phyloP scores from a whole-genome alignment of 2,113 vertebrate genomes.

The Galemys pyrenaicus region DNA sequence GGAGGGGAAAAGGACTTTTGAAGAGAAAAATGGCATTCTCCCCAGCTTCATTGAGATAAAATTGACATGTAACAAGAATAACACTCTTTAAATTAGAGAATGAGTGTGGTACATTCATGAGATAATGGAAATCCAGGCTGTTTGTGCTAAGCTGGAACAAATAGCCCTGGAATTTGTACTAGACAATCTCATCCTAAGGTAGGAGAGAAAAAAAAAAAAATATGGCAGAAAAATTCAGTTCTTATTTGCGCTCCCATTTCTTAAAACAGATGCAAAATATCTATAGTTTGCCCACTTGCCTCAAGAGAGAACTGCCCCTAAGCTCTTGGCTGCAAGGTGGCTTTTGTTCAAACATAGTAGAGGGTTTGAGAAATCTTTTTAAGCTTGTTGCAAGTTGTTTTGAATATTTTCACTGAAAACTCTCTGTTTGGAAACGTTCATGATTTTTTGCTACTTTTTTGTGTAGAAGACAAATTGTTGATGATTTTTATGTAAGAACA shows the following conservation, averaged over 20 bases:
- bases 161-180: neutral
- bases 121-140: neutral
- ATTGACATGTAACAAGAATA: neutral
- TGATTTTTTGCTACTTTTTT: neutral
- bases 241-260: neutral
- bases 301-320: neutral
- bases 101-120: neutral
- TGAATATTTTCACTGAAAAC: neutral
- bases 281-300: neutral
- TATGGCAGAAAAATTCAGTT: neutral
- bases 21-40: neutral
- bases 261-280: neutral
- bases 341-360: neutral
- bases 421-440: neutral
- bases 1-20: neutral
- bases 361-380: neutral
- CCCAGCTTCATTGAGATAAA: neutral
- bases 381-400: neutral
- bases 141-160: neutral
- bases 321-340: neutral
- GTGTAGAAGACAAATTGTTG: neutral
- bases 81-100: neutral
- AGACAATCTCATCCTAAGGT: neutral
- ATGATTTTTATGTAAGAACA: neutral
- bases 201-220: neutral